Base-by-base conservation (phyloP, 2,797 vertebrate species). In the Tympanoctomys barrerae region DNA sequence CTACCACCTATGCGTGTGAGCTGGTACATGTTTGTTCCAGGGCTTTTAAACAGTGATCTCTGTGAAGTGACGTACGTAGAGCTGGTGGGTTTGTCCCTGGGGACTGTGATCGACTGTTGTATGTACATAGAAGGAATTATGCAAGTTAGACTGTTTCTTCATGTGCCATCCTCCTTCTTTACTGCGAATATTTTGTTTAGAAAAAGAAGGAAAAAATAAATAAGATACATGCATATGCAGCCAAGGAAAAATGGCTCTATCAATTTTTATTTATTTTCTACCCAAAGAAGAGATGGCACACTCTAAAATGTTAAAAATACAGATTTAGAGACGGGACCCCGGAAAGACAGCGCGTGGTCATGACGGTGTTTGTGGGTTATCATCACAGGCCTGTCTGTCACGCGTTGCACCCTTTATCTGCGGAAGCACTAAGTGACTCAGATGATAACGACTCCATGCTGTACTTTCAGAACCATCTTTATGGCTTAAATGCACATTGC, bases 171-270 rank as follows among this genome's bases (percentile, higher is more conserved):
- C 10, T 66, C 42, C 78, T 73, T 93, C 64, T 57, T 28, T 61
- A 92, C 59, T 46, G 31, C 16, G 73, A 57, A 14, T 62, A 46
- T 80, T 80, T 87, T 83, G 19, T 77, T 75, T 46, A 16, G 71
- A 19, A 87, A 93, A 93, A 96, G 77, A 26, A 93, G 59, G 19
- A 46, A 64, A 87, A 96, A 94, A 39, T 46, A 80, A 59, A 13
- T 59, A 61, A 92, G 28, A 68, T 18, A 78, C 22, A 70, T 26
- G 10, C 68, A 7, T 46, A 21, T 24, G 21, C 52, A 22, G 61
- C 31, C 36, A 83, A 66, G 6, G 26, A 89, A 62, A 77, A 91
- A 83, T 12, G 12, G 46, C 66, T 64, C 68, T 14, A 49, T 33
- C 59, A 6, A 66, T 92, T 90, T 94, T 87, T 64, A 64, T 52